Evolutionary conservation across 2,113 vertebrate genomes (phyloP).

Genomic region (Pedetes capensis): DNA sequence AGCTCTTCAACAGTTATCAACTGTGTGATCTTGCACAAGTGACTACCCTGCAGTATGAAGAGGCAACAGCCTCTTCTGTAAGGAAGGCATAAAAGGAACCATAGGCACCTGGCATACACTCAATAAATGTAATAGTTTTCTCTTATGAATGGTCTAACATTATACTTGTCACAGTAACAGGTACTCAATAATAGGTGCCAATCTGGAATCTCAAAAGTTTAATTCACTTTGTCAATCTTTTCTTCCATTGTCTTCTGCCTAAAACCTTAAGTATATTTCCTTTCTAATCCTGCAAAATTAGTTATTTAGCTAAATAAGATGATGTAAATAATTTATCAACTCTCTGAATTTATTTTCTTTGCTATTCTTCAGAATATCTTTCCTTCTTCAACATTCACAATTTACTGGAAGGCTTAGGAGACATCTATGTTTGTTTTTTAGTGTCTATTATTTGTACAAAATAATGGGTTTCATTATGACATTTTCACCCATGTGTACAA

Average conservation of each 20-base stretch:
- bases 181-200: not conserved
- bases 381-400: not conserved
- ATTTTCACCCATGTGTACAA: too few relatives aligned
- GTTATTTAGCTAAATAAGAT: not conserved
- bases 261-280: not conserved
- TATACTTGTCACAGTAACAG: not conserved
- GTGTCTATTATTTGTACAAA: too few relatives aligned
- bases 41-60: not conserved
- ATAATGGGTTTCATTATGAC: too few relatives aligned
- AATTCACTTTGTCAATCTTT: not conserved
- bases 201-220: not conserved
- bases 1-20: not conserved
- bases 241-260: not conserved
- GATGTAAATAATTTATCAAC: not conserved
- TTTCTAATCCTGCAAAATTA: not conserved
- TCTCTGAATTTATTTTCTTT: not conserved
- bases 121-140: not conserved
- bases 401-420: not conserved
- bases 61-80: not conserved
- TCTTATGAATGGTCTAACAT: not conserved
- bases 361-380: not conserved
- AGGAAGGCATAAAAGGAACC: not conserved
- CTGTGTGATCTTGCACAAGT: not conserved
- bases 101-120: not conserved
- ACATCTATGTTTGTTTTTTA: not conserved